Percentiles rank a stretch among this genome's conserved stretches.
phyloP scores from a whole-genome alignment of 2,888 invertebrate species.

The Bombyx huttoni region DNA sequence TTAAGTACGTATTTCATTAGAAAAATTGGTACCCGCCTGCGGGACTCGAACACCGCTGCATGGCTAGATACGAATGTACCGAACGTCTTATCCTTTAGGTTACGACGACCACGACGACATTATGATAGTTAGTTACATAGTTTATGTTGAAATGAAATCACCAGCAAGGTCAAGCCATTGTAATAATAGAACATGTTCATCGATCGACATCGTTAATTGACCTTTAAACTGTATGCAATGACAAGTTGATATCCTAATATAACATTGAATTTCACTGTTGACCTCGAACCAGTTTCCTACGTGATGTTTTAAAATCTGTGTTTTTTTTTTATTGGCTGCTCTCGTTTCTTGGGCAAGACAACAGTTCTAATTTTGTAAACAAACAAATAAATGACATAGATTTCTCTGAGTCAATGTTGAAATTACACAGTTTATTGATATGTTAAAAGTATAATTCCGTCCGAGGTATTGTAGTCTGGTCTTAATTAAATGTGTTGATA shows the following conservation, averaged over 20 bases:
- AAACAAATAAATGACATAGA: background rate
- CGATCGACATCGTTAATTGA: background rate
- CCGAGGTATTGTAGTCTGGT: conserved; percentile 1
- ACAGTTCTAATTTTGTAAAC: background rate
- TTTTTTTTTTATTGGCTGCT: background rate
- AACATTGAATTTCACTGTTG: background rate
- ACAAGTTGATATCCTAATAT: background rate
- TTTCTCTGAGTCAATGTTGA: conserved; percentile 1
- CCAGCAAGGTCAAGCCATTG: background rate
- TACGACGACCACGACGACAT: too few species aligned
- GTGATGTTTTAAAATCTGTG: background rate
- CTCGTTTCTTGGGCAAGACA: background rate
- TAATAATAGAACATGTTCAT: background rate
- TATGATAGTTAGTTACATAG: background rate
- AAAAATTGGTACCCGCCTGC: too few species aligned
- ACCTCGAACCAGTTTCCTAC: background rate
- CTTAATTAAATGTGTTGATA: conserved; percentile 2
- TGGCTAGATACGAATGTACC: too few species aligned
- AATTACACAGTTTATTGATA: background rate
- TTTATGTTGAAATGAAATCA: background rate
- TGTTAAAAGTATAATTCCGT: background rate
- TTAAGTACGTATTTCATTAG: too few species aligned
- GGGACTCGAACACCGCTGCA: too few species aligned
- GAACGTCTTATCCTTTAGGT: too few species aligned
- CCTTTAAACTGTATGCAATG: background rate